These are phyloP conservation scores for Tonatia bakeri DNA, from an alignment of 2,113 vertebrate genomes.

Conservation along the genomic window DNA sequence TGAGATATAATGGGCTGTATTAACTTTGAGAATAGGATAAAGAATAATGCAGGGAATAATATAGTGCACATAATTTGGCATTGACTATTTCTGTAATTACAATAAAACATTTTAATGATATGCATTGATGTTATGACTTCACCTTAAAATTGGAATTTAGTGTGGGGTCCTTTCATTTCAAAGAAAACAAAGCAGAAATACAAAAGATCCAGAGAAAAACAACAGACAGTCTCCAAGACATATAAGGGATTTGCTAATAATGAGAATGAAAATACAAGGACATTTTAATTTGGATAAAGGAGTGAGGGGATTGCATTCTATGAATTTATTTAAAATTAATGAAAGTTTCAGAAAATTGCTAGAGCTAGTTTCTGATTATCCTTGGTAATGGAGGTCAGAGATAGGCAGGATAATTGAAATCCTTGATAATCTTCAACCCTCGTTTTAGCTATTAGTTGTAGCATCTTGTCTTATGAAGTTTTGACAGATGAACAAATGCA, in stretches of 20 bases:
- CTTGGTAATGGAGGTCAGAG: constrained; percentile 63
- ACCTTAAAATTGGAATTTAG: constrained; percentile 69
- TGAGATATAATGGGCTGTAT: constrained; percentile 72
- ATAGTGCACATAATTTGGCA: constrained; percentile 69
- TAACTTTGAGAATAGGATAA: constrained; percentile 74
- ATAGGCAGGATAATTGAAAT: constrained; percentile 65
- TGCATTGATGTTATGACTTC: constrained; percentile 74
- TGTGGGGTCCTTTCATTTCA: constrained; percentile 50
- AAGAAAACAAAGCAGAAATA: constrained; percentile 66
- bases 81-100: constrained; percentile 73
- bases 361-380: constrained; percentile 62
- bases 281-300: constrained; percentile 56
- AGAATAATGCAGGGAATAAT: constrained; percentile 71
- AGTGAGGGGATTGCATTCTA: neutral
- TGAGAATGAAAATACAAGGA: constrained; percentile 55
- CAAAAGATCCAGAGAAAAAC: constrained; percentile 59
- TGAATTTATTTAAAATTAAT: constrained; percentile 71
- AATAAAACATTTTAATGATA: constrained; percentile 75
- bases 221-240: constrained; percentile 45
- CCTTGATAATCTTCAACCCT: constrained; percentile 57
- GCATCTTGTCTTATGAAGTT: constrained; percentile 24
- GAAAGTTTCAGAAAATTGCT: constrained; percentile 68
- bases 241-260: constrained; percentile 32
- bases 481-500: constrained; percentile 14
- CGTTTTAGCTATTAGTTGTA: constrained; percentile 36